Percentiles rank a stretch among this genome's conserved stretches.
Evolutionary conservation across 2,888 invertebrate genomes (phyloP).

Genomic region (Amblyjoppa fuscipennis): DNA sequence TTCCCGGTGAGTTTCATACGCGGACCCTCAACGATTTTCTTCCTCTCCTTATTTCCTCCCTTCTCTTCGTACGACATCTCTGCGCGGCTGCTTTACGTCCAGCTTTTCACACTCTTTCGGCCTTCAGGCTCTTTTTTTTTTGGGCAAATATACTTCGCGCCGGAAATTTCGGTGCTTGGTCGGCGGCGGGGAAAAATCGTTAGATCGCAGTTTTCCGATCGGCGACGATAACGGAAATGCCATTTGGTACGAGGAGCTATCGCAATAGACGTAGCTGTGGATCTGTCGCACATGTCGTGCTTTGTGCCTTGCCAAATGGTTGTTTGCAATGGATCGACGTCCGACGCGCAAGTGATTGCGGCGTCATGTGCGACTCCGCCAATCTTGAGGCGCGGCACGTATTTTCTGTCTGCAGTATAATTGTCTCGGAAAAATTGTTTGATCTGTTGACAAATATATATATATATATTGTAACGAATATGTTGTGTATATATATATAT

Average conservation of each 20-base stretch:
- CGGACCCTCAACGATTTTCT: slow-evolving; percentile 46
- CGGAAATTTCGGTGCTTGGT: slow-evolving; percentile 30
- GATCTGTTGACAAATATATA: not conserved
- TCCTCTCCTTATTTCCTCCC: slow-evolving; percentile 17
- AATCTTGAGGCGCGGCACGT: slow-evolving; percentile 1
- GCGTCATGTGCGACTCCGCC: not conserved
- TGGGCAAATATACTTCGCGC: slow-evolving; percentile 1
- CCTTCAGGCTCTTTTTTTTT: slow-evolving; percentile 39
- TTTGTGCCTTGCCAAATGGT: slow-evolving; percentile 32
- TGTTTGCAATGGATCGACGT: slow-evolving; percentile 25
- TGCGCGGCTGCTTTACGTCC: slow-evolving; percentile 18
- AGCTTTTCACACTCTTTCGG: slow-evolving; percentile 33
- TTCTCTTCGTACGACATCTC: not conserved
- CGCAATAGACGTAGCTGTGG: not conserved
- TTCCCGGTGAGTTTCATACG: slow-evolving; percentile 45
- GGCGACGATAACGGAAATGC: slow-evolving; percentile 35
- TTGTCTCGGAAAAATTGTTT: not conserved
- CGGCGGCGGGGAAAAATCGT: slow-evolving; percentile 27
- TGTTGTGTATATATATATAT: too few relatives aligned
- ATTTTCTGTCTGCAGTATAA: not conserved
- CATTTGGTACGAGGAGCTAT: slow-evolving; percentile 26
- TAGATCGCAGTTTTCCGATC: slow-evolving; percentile 24
- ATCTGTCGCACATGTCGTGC: not conserved
- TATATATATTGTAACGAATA: too few relatives aligned
- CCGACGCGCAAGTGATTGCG: slow-evolving; percentile 27